Conservation (phyloP, 1,140 invertebrate species). For the Epicauta chinensis region DNA sequence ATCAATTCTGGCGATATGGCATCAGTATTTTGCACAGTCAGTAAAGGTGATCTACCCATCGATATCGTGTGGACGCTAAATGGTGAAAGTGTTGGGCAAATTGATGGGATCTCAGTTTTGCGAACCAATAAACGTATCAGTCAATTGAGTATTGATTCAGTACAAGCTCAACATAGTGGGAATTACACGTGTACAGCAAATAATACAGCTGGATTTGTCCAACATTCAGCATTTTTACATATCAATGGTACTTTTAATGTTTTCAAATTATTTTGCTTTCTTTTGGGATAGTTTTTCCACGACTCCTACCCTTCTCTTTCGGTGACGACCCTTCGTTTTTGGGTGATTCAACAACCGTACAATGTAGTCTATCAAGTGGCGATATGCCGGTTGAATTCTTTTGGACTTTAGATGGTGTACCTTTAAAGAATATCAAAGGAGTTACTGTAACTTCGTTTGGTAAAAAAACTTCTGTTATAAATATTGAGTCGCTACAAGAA, state of each 20-base stretch:
- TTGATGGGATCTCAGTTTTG: conserved; percentile 38
- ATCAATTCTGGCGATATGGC: conserved; percentile 57
- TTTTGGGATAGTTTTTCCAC: conserved; percentile 44
- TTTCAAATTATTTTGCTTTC: conserved; percentile 2
- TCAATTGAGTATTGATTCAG: conserved; percentile 53
- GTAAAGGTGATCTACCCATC: conserved; percentile 60
- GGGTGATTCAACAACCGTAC: conserved; percentile 38
- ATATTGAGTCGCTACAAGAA: conserved; percentile 66
- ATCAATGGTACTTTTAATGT: conserved; percentile 51
- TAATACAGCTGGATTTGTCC: conserved; percentile 54
- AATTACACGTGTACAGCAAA: conserved; percentile 58
- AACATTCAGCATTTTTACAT: conserved; percentile 54
- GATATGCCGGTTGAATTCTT: conserved; percentile 37
- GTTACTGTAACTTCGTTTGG: conserved; percentile 49
- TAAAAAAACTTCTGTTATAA: conserved; percentile 63
- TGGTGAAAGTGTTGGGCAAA: conserved; percentile 38
- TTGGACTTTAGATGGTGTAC: conserved; percentile 45
- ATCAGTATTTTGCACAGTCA: conserved; percentile 54
- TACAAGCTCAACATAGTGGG: conserved; percentile 52
- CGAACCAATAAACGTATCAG: conserved; percentile 50
- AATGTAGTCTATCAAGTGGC: conserved; percentile 31
- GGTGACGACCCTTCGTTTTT: conserved; percentile 49
- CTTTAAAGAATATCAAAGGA: conserved; percentile 21
- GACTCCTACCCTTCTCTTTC: conserved; percentile 62
- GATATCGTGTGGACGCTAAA: conserved; percentile 58